A percentile compares a stretch with the other conserved stretches of the same genome.
Evolutionary conservation across 2,888 invertebrate genomes (phyloP).

Genomic region (Girardia tigrina): DNA sequence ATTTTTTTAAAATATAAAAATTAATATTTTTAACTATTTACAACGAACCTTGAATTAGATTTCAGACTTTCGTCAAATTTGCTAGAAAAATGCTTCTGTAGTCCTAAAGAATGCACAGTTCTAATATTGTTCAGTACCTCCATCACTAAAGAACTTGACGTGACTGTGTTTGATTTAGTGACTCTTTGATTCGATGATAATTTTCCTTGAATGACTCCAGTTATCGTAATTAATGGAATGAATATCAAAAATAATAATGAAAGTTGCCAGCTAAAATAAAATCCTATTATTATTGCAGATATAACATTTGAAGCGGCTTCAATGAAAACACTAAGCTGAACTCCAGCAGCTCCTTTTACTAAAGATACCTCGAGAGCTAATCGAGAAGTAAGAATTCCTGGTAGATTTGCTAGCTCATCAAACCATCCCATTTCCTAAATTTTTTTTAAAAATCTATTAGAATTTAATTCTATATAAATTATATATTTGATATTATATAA

Average conservation of each 20-base stretch:
- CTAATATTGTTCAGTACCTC: background rate
- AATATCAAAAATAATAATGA: background rate
- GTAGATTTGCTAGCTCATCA: background rate
- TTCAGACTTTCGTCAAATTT: background rate
- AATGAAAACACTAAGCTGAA: background rate
- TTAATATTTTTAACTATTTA: too few relatives aligned
- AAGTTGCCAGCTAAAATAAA: background rate
- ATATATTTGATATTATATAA: too few relatives aligned
- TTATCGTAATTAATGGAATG: background rate
- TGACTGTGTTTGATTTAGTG: background rate
- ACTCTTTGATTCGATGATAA: background rate
- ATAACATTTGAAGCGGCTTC: background rate
- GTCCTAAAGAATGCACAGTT: background rate
- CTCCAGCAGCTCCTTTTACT: background rate
- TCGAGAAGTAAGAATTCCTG: background rate
- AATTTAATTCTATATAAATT: background rate
- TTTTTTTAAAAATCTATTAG: background rate
- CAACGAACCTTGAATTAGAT: background rate
- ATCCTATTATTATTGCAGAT: background rate
- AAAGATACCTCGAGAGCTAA: background rate
- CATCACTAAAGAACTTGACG: background rate
- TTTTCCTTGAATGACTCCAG: background rate
- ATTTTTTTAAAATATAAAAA: too few relatives aligned
- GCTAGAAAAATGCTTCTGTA: background rate
- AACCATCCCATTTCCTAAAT: background rate